These are phyloP conservation scores for Globodera ellingtonae DNA, from an alignment of 1,140 invertebrate genomes.

Conservation along the genomic window DNA sequence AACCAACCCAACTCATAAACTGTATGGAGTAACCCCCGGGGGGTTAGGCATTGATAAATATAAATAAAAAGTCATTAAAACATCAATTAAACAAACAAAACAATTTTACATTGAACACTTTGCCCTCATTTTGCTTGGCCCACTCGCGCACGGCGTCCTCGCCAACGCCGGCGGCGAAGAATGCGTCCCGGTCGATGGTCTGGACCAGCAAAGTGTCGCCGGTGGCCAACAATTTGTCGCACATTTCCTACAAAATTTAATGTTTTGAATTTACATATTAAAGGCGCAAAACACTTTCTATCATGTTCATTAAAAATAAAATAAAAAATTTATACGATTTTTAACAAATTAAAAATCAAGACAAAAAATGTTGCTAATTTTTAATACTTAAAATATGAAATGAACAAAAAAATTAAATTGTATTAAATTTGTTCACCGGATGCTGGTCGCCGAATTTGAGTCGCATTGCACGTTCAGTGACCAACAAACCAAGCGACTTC, in stretches of 20 bases:
- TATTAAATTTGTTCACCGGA: not conserved
- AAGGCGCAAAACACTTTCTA: too few species aligned
- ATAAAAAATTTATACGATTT: too few species aligned
- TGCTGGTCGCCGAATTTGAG: slow-evolving; percentile 34
- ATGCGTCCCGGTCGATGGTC: slow-evolving; percentile 41
- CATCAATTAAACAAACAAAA: too few species aligned
- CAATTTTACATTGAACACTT: slow-evolving; percentile 39
- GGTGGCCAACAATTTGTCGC: slow-evolving; percentile 44
- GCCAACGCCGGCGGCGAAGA: slow-evolving; percentile 41
- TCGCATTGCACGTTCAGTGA: slow-evolving; percentile 38
- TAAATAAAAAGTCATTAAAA: too few species aligned
- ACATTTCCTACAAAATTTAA: slow-evolving; percentile 6
- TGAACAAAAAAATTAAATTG: not conserved
- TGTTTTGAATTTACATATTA: too few species aligned
- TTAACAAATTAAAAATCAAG: too few species aligned
- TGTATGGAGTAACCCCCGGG: not conserved
- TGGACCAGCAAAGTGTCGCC: slow-evolving; percentile 47
- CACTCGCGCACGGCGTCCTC: slow-evolving; percentile 38
- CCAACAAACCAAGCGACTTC: slow-evolving; percentile 33
- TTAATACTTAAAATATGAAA: too few species aligned
- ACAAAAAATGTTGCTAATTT: too few species aligned
- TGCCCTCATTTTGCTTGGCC: slow-evolving; percentile 46
- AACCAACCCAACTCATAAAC: too few species aligned
- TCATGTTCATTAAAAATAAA: too few species aligned
- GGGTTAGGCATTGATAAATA: not conserved